These are phyloP conservation scores for Dromaius novaehollandiae DNA, from an alignment of 2,113 vertebrate species.

Conservation along the genomic window DNA sequence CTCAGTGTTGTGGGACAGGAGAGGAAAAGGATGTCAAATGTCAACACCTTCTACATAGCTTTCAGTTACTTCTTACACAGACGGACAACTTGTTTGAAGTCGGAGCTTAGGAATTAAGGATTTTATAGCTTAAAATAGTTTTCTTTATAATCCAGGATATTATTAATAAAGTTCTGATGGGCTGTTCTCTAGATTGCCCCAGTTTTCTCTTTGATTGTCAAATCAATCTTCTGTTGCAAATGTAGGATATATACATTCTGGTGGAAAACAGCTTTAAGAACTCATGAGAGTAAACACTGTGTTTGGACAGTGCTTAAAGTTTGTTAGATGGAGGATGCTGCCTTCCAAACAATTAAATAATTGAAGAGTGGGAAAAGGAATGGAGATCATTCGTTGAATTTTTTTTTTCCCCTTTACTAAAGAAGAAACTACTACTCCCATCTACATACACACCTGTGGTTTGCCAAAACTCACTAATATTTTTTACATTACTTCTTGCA, in stretches of 20 bases:
- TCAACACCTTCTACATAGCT: background rate
- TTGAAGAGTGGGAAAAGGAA: background rate
- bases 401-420: background rate
- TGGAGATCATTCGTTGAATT: background rate
- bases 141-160: slow-evolving; percentile 29
- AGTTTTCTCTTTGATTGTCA: background rate
- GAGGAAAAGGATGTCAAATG: background rate
- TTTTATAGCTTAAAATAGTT: background rate
- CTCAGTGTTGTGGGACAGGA: background rate
- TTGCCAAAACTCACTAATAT: background rate
- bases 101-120: slow-evolving; percentile 1
- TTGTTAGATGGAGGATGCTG: background rate
- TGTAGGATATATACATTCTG: background rate
- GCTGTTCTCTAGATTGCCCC: background rate
- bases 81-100: background rate
- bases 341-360: background rate
- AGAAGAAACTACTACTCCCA: background rate
- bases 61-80: background rate
- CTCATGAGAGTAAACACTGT: background rate
- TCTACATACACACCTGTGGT: background rate
- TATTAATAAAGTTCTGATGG: slow-evolving; percentile 45
- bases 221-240: background rate
- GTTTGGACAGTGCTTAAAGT: background rate
- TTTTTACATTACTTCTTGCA: background rate
- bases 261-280: background rate